These are phyloP conservation scores for Hydrozoanthus tunicans DNA, from an alignment of 64 coral and sea anemone species.

Conservation along the genomic window DNA sequence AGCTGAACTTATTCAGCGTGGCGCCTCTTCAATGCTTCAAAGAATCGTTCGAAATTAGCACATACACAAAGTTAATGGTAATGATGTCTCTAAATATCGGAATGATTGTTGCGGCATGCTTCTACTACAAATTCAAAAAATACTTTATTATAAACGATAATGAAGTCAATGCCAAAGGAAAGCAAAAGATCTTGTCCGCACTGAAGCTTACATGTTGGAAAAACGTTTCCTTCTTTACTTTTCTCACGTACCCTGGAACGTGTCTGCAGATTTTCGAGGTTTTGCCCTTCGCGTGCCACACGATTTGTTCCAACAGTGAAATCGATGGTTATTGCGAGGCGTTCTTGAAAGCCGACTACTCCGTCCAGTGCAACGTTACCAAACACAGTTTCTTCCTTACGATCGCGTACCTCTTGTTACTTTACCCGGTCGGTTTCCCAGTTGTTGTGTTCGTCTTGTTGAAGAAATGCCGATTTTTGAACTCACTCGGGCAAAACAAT, in stretches of 20 bases:
- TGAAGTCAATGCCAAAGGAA: no score
- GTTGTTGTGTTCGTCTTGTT: background rate
- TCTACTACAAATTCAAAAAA: no score
- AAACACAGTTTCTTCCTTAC: background rate
- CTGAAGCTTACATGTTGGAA: no score
- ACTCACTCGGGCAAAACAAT: background rate
- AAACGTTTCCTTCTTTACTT: background rate
- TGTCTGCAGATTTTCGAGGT: conserved; percentile 30
- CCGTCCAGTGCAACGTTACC: no score
- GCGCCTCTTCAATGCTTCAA: no score
- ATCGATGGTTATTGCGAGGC: background rate
- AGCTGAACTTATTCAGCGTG: no score
- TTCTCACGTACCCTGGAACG: conserved; percentile 51
- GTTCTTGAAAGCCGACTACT: background rate
- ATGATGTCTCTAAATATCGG: no score
- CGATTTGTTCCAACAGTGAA: background rate
- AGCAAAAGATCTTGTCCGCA: no score
- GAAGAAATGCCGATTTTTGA: conserved; percentile 8
- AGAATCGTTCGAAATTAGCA: no score
- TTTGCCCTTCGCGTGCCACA: conserved; percentile 30
- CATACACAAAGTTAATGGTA: no score
- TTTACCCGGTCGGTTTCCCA: conserved; percentile 38
- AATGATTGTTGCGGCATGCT: no score
- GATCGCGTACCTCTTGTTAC: background rate
- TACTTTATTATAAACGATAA: no score